phyloP scores from a whole-genome alignment of 1,140 invertebrate species.

The Drosophila simulans region DNA sequence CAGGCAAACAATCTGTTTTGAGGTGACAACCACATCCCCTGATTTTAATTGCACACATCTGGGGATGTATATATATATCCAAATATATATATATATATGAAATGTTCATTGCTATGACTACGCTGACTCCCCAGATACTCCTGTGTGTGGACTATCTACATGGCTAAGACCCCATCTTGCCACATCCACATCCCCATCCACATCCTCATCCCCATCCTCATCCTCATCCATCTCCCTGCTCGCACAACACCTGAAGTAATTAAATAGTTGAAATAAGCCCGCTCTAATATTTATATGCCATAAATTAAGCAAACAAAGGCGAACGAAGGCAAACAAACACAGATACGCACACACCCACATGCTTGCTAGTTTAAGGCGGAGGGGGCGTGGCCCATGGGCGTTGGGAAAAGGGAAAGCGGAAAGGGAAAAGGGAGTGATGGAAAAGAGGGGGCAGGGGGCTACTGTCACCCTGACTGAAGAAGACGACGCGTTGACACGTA shows the following conservation, averaged over 20 bases:
- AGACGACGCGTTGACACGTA: constrained; percentile 76
- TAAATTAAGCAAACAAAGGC: constrained; percentile 76
- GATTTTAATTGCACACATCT: constrained; percentile 4
- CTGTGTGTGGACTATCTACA: constrained; percentile 28
- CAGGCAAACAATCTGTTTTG: neutral
- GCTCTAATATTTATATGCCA: constrained; percentile 79
- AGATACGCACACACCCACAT: constrained; percentile 5
- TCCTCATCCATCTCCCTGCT: neutral
- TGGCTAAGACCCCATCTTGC: neutral
- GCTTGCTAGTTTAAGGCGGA: neutral
- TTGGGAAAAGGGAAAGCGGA: neutral
- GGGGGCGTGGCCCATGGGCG: neutral
- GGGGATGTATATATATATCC: neutral
- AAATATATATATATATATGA: neutral
- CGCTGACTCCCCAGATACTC: neutral
- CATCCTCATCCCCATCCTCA: neutral
- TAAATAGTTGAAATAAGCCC: constrained; percentile 79
- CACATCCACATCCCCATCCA: neutral
- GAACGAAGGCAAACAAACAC: constrained; percentile 25
- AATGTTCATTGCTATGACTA: neutral
- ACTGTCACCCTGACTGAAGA: constrained; percentile 32
- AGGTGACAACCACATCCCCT: neutral
- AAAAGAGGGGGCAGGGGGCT: constrained; percentile 1
- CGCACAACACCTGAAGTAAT: constrained; percentile 74
- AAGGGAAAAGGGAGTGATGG: too few relatives aligned